Conservation (phyloP, 2,113 vertebrate species). For the Progne subis region DNA sequence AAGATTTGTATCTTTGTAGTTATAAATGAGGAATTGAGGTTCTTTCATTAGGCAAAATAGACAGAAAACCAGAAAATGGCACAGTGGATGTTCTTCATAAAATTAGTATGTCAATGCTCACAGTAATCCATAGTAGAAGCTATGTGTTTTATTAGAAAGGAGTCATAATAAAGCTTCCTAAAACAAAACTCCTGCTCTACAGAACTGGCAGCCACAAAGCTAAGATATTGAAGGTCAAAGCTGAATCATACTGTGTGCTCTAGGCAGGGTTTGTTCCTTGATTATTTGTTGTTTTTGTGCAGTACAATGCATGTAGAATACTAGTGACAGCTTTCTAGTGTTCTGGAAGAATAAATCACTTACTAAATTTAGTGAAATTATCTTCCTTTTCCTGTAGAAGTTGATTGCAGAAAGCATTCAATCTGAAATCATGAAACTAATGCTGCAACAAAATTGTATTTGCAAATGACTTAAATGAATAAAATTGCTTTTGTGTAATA, state of each 20-base stretch:
- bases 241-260: not conserved
- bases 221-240: slow-evolving; percentile 2
- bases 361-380: not conserved
- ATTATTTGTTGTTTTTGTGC: not conserved
- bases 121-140: not conserved
- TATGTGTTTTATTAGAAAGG: not conserved
- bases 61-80: not conserved
- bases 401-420: not conserved
- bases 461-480: not conserved
- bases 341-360: not conserved
- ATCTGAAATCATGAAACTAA: not conserved
- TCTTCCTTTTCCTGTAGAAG: not conserved
- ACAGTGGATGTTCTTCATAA: not conserved
- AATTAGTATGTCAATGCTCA: not conserved
- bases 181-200: not conserved
- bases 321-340: not conserved
- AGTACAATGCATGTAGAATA: not conserved
- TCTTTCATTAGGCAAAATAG: not conserved
- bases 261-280: not conserved
- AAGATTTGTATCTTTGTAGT: not conserved
- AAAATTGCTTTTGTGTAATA: not conserved
- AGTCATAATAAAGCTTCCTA: not conserved
- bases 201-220: not conserved
- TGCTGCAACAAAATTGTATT: not conserved
- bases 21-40: not conserved